Conservation (phyloP, 2,888 invertebrate genomes). For the Orthonevra nobilis region DNA sequence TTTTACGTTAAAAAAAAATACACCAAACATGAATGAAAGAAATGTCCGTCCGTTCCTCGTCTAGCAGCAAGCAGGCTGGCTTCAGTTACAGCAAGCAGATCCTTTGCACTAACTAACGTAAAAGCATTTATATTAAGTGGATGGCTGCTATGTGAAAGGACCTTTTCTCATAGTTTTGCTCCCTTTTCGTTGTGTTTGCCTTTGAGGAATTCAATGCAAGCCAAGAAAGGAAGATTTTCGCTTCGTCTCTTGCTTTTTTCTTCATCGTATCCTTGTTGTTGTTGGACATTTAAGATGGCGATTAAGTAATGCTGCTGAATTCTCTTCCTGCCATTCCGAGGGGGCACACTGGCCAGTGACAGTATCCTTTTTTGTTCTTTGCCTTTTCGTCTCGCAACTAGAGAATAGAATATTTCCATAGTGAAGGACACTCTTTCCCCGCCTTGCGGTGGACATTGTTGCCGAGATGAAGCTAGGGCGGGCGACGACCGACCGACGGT, state of each 20-base stretch:
- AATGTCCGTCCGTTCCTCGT: too few species aligned
- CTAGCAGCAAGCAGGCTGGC: too few species aligned
- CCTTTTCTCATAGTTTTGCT: conserved; percentile 61
- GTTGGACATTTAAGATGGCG: conserved; percentile 61
- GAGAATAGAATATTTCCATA: conserved; percentile 39
- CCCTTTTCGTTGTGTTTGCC: conserved; percentile 40
- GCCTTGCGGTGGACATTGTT: not conserved
- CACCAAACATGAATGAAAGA: conserved; percentile 12
- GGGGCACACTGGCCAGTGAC: not conserved
- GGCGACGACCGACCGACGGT: too few species aligned
- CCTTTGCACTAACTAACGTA: conserved; percentile 56
- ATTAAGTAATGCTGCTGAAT: conserved; percentile 53
- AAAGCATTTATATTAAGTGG: conserved; percentile 69
- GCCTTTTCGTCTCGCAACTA: not conserved
- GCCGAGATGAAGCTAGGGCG: conserved; percentile 33
- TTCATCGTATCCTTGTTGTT: conserved; percentile 27
- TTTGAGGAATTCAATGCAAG: conserved; percentile 55
- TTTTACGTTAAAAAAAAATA: conserved; percentile 42
- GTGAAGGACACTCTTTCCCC: not conserved
- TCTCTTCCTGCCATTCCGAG: conserved; percentile 20
- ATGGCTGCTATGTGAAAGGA: conserved; percentile 61
- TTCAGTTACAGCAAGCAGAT: conserved; percentile 13
- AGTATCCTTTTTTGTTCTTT: not conserved
- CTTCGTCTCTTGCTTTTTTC: not conserved
- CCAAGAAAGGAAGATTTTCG: conserved; percentile 24